phyloP scores from a whole-genome alignment of 2,113 vertebrate genomes.

The Copsychus sechellarum region DNA sequence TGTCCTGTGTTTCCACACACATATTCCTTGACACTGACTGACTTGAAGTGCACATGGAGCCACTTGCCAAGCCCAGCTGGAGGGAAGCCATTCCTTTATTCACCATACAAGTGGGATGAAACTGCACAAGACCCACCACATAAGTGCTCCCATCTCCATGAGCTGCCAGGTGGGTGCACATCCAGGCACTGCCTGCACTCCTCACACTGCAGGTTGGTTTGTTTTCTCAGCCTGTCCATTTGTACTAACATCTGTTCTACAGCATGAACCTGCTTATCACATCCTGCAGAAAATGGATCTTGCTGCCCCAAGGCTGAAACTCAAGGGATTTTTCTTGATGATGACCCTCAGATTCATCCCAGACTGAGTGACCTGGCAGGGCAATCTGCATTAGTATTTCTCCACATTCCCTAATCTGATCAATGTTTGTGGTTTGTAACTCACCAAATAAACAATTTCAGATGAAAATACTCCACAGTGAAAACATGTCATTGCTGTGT shows the following conservation, averaged over 20 bases:
- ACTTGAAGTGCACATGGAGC: neutral
- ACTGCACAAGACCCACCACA: neutral
- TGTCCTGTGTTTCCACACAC: neutral
- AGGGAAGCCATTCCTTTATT: neutral
- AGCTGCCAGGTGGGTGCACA: neutral
- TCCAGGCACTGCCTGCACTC: neutral
- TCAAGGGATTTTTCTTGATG: neutral
- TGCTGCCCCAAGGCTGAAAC: neutral
- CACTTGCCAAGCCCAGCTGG: neutral
- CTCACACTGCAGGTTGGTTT: neutral
- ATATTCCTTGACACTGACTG: neutral
- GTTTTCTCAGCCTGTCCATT: neutral
- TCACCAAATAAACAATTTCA: neutral
- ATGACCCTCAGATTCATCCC: neutral
- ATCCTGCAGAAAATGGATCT: neutral
- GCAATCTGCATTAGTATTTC: neutral
- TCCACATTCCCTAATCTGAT: neutral
- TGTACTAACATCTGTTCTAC: neutral
- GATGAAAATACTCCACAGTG: neutral
- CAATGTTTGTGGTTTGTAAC: neutral
- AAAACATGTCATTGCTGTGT: neutral
- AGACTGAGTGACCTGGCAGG: neutral
- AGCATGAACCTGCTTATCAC: neutral
- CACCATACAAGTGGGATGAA: neutral
- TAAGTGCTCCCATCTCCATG: accelerated